Conservation (phyloP, 2,797 vertebrate genomes). For the Cossypha dichroa region DNA sequence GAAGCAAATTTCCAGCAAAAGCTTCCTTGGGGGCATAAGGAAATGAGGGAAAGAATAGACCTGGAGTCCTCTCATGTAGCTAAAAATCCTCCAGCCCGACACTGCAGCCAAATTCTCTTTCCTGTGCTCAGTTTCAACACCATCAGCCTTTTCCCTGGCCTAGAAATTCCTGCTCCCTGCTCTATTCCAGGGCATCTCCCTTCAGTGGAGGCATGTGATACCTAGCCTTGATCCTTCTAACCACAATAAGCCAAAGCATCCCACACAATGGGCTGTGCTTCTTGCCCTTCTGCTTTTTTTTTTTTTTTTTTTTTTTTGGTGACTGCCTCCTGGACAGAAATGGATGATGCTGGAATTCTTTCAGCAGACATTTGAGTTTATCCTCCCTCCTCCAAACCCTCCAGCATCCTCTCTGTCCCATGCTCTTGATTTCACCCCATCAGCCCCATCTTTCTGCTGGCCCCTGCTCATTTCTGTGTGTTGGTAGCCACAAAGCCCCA, state of each 20-base stretch:
- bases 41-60: conserved; percentile 27
- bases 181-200: not conserved
- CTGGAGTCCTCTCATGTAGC: not conserved
- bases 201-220: not conserved
- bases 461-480: not conserved
- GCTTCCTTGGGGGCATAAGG: conserved; percentile 25
- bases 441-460: not conserved
- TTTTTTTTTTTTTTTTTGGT: not conserved
- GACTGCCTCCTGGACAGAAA: not conserved
- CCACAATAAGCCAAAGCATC: not conserved
- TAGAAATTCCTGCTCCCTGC: not conserved
- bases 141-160: not conserved
- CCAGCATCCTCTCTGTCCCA: not conserved
- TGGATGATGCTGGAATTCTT: not conserved
- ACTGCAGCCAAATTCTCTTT: not conserved
- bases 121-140: not conserved
- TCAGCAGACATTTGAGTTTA: not conserved
- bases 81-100: not conserved
- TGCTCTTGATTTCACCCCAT: not conserved
- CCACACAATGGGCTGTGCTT: not conserved
- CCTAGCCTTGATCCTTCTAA: not conserved
- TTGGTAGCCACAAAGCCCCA: not conserved
- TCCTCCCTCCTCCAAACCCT: not conserved
- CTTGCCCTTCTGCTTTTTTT: not conserved
- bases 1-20: conserved; percentile 32